phyloP scores from a whole-genome alignment of 2,113 vertebrate species.

The Brienomyrus brachyistius region DNA sequence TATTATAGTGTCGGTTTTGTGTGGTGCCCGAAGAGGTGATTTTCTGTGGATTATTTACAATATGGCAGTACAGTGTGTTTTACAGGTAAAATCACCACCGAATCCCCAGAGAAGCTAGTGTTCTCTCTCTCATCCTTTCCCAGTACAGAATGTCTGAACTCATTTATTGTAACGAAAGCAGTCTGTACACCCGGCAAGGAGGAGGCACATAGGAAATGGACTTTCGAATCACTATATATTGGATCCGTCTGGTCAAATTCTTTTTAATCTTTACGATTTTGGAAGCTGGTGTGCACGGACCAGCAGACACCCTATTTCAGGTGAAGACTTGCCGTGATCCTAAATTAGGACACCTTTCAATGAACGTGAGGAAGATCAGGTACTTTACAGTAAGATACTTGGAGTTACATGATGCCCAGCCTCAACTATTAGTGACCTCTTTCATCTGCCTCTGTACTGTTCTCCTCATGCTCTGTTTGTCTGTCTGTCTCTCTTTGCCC shows the following conservation, averaged over 20 bases:
- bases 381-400: background rate
- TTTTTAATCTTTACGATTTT: background rate
- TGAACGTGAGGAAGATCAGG: background rate
- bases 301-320: background rate
- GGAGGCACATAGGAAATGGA: background rate
- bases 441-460: constrained; percentile 10
- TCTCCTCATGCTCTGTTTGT: background rate
- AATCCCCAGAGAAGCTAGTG: background rate
- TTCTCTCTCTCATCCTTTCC: background rate
- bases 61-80: background rate
- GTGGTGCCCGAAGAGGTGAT: background rate
- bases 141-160: background rate
- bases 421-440: background rate
- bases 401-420: background rate
- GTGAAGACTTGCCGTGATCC: background rate
- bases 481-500: background rate
- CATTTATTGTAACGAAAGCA: background rate
- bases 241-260: too few species aligned
- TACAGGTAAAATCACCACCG: background rate
- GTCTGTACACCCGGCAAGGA: background rate
- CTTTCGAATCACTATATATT: background rate
- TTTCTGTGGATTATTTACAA: background rate
- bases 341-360: background rate
- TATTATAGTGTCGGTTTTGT: background rate
- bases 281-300: background rate